Evolutionary conservation across 2,113 vertebrate genomes (phyloP), one percentile per base, ranked within the genome.

Genomic region (Notarius quadriscutis): DNA sequence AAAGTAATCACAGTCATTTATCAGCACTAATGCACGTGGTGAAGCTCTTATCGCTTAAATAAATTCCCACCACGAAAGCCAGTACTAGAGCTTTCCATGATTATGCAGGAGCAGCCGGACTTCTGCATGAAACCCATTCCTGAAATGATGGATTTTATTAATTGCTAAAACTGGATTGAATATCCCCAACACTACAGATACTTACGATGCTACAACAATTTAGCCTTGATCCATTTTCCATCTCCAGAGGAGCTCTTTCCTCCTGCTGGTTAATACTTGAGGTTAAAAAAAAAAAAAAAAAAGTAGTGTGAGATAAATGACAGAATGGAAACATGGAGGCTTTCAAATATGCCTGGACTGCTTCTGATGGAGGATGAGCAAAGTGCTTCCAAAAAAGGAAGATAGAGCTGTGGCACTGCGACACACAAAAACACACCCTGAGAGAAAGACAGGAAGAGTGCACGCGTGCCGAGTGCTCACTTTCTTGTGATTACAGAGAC

Each of bases 351-450:
- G 53, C 62, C 77, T 18, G 8, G 80, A 65, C 50, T 5, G 79
- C 62, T 78, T 86, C 84, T 50, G 63, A 88, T 50, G 55, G 22
- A 58, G 57, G 89, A 90, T 86, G 87, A 90, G 84, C 81, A 65
- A 53, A 78, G 57, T 57, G 62, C 65, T 88, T 90, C 89, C 89
- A 88, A 90, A 90, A 75, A 90, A 88, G 89, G 89, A 86, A 90
- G 87, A 85, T 41, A n/a, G 81, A 88, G 84, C 79, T 65, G 84
- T 86, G 86, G 71, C 80, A 86, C 72, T 30, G 57, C 60, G 27
- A 60, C 17, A 34, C 77, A 57, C n/a, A 79, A 27, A 57, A 1
- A 48, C 11, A 65, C 34, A 82, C 34, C 30, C 22, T 30, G 15
- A 83, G 14, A 83, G 12, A 53, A 53, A 15, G 60, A 62, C 17